Evolutionary conservation across 2,797 vertebrate genomes (phyloP), one percentile per base, ranked within the genome.

Genomic region (Oreortyx pictus): DNA sequence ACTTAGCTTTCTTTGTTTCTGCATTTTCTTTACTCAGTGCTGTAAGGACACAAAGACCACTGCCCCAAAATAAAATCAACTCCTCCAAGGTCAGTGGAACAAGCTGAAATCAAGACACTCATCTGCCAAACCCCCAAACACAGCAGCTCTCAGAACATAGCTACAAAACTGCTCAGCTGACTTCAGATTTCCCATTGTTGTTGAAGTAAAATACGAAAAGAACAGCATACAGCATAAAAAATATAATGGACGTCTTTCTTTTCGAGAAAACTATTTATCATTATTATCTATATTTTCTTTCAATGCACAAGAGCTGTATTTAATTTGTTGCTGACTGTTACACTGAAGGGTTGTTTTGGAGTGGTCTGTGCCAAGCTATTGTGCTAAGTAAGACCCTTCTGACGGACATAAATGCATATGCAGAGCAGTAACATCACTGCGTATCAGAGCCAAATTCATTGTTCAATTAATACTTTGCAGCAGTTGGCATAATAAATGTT

Each of bases 371-470:
- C 5, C 59, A 67, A 91, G 31, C 85, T 49, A 44, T 86, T 93
- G 83, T 80, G 23, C 54, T 68, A 14, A 87, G 49, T 68, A 14
- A 87, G 49, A 65, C 20, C 44, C 56, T 81, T 59, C 49, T 29
- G 74, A 71, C 24, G 67, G 80, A 94, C 80, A 88, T 43, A 84
- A 74, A 88, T 44, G 73, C 71, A 52, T 43, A 86, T 5, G 11
- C 74, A 90, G 66, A 88, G 77, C 71, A 87, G 57, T 90, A 89
- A 77, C 95, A 94, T 94, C 95, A 93, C 44, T 60, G 73, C 56
- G 14, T 17, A 82, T 74, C 49, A 39, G 44, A 93, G 86, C 81
- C 84, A 89, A 35, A 81, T 76, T 82, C 57, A 94, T 91, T 68
- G 66, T 90, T 67, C 73, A 73, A 88, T 77, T 57, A 90, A 76